These are phyloP conservation scores for Bubo bubo DNA, from an alignment of 2,113 vertebrate genomes.

Conservation along the genomic window DNA sequence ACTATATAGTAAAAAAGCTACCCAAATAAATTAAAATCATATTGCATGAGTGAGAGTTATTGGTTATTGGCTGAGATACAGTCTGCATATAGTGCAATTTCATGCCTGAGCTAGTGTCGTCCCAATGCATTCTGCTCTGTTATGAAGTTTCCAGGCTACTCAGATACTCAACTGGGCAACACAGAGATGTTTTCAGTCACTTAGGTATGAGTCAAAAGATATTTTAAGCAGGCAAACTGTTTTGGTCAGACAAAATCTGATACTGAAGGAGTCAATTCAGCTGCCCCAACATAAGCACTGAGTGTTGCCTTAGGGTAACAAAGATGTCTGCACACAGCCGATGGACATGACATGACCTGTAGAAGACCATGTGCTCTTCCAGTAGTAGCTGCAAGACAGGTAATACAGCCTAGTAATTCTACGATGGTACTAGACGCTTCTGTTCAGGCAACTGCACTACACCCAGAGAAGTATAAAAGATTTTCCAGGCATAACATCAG, in stretches of 20 bases:
- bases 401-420: background rate
- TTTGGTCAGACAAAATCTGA: background rate
- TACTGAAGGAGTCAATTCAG: background rate
- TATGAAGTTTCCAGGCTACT: background rate
- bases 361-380: background rate
- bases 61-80: background rate
- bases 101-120: background rate
- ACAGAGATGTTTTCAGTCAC: background rate
- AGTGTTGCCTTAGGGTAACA: background rate
- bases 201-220: accelerated
- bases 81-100: background rate
- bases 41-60: accelerated
- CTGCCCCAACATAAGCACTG: background rate
- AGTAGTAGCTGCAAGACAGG: background rate
- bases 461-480: background rate
- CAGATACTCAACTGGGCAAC: too few species aligned
- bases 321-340: accelerated
- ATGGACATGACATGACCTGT: background rate
- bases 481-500: background rate
- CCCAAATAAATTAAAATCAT: background rate
- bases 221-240: background rate
- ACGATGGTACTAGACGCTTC: background rate
- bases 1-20: background rate
- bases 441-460: background rate
- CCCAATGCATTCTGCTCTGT: background rate